phyloP scores from a whole-genome alignment of 2,888 invertebrate genomes.

The Marronus borbonicus region DNA sequence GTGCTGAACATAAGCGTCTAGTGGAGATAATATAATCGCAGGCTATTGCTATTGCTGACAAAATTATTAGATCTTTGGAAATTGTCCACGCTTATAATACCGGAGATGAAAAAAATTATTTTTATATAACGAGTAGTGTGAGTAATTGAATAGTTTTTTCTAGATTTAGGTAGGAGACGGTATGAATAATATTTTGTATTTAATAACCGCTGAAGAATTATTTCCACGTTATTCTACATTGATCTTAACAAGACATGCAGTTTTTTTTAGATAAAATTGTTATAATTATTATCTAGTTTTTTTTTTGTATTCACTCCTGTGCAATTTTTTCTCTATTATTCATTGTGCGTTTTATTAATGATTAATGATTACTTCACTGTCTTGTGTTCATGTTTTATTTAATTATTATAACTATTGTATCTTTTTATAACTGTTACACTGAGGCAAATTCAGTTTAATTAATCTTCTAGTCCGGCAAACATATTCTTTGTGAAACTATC shows the following conservation, averaged over 20 bases:
- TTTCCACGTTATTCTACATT: neutral
- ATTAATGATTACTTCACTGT: constrained; percentile 13
- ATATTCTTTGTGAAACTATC: neutral
- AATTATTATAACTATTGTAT: constrained; percentile 19
- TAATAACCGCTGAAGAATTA: no score
- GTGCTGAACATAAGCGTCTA: neutral
- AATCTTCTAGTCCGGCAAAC: constrained; percentile 37
- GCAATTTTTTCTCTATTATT: constrained; percentile 35
- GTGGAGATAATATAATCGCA: no score
- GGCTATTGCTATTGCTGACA: no score
- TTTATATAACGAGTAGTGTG: no score
- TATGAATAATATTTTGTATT: no score
- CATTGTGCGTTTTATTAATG: constrained; percentile 24
- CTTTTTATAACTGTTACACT: constrained; percentile 18
- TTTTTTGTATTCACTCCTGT: constrained; percentile 19
- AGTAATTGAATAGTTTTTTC: no score
- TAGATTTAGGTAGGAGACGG: no score
- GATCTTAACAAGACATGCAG: neutral
- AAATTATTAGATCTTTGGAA: no score
- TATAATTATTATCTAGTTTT: constrained; percentile 1
- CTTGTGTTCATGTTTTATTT: constrained; percentile 43
- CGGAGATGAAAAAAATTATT: no score
- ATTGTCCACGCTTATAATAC: no score
- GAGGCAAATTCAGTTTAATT: constrained; percentile 18
- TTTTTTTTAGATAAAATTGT: neutral